Percentiles rank a stretch among this genome's conserved stretches.
These are phyloP conservation scores for Drosophila takahashii DNA, from an alignment of 1,140 invertebrate genomes.

Conservation along the genomic window DNA sequence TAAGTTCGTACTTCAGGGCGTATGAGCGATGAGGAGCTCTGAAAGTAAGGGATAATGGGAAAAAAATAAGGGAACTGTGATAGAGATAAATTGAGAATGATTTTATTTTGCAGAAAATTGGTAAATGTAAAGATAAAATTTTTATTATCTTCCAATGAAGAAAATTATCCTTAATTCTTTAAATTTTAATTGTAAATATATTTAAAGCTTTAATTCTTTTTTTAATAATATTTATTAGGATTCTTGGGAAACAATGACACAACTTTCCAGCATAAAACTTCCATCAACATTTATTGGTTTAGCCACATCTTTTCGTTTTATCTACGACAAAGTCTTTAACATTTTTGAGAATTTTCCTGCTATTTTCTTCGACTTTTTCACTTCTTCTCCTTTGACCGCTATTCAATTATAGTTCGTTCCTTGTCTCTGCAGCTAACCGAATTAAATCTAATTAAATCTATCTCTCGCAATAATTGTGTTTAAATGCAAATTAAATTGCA, in stretches of 20 bases:
- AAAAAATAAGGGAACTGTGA: no score
- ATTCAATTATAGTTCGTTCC: slow-evolving; percentile 7
- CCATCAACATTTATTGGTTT: neutral
- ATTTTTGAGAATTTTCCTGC: neutral
- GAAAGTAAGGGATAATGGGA: neutral
- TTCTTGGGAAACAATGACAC: neutral
- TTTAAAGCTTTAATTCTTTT: neutral
- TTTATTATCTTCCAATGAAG: no score
- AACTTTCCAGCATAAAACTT: neutral
- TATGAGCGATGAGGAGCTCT: slow-evolving; percentile 44
- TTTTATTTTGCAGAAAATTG: no score
- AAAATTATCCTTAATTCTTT: neutral
- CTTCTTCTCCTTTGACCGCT: neutral
- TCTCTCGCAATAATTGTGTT: slow-evolving; percentile 31
- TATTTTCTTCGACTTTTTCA: neutral
- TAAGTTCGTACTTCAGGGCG: slow-evolving; percentile 45
- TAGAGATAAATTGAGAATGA: no score
- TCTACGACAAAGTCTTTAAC: neutral
- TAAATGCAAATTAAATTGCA: slow-evolving; percentile 45
- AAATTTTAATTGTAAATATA: neutral
- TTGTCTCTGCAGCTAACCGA: neutral
- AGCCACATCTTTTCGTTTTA: neutral
- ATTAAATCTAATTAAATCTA: slow-evolving; percentile 23
- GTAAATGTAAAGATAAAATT: no score
- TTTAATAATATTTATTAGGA: neutral